These are phyloP conservation scores for Myrmecophaga tridactyla DNA, from an alignment of 2,113 vertebrate species.

Conservation along the genomic window DNA sequence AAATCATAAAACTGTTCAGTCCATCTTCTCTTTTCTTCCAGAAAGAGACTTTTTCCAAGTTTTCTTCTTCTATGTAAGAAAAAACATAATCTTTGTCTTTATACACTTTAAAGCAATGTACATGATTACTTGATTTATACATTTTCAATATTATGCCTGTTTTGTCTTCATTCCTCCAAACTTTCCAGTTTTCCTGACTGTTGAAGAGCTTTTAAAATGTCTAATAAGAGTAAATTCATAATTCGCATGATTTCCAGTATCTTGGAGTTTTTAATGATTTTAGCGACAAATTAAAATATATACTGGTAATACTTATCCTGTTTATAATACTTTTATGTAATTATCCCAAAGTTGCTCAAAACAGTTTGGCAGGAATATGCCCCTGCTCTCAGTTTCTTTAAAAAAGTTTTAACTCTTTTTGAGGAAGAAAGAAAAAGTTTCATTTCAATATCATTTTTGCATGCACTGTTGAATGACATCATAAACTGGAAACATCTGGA, in stretches of 20 bases:
- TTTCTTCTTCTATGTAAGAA: not conserved
- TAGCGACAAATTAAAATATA: not conserved
- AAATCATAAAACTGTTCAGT: not conserved
- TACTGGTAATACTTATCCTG: not conserved
- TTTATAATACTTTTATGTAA: not conserved
- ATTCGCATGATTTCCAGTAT: not conserved
- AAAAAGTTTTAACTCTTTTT: not conserved
- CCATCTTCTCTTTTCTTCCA: not conserved
- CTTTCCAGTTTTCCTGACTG: not conserved
- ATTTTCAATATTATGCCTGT: not conserved
- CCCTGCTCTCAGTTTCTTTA: not conserved
- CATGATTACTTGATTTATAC: not conserved
- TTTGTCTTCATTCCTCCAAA: not conserved
- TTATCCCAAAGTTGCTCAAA: not conserved
- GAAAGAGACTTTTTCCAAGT: not conserved
- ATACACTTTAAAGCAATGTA: not conserved
- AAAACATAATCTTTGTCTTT: not conserved
- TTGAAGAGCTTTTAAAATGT: not conserved
- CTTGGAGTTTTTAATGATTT: not conserved
- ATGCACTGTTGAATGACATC: not conserved
- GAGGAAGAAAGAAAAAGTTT: constrained; percentile 20
- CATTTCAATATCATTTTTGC: not conserved
- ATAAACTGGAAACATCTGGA: not conserved
- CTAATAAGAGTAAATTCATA: not conserved
- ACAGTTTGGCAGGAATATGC: not conserved